These are phyloP conservation scores for Trematomus loennbergii DNA, from an alignment of 2,113 vertebrate genomes.

Conservation along the genomic window DNA sequence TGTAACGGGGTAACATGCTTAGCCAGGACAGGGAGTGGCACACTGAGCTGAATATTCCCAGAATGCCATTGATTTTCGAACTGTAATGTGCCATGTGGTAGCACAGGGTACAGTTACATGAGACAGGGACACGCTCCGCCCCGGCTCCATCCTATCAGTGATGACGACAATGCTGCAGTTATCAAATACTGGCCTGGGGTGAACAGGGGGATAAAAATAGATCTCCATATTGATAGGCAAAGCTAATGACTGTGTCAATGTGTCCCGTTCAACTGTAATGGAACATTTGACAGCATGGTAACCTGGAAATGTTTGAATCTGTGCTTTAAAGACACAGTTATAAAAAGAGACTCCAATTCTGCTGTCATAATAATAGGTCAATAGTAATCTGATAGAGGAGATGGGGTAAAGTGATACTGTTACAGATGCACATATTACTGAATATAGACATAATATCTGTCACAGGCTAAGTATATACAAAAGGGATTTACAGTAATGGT, in stretches of 20 bases:
- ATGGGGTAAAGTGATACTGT: slow-evolving; percentile 36
- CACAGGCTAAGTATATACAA: background rate
- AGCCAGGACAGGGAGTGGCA: slow-evolving; percentile 35
- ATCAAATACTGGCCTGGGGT: slow-evolving; percentile 44
- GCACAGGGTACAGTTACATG: slow-evolving; percentile 53
- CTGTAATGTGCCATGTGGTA: slow-evolving; percentile 58
- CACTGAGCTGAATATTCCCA: slow-evolving; percentile 60
- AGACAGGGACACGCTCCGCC: slow-evolving; percentile 54
- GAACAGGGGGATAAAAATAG: slow-evolving; percentile 48
- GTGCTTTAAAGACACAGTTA: background rate
- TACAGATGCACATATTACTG: slow-evolving; percentile 23
- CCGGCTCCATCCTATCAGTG: slow-evolving; percentile 15
- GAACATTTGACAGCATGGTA: slow-evolving; percentile 30
- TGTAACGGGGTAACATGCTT: slow-evolving; percentile 5
- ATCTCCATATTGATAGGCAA: slow-evolving; percentile 41
- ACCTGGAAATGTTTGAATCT: slow-evolving; percentile 20
- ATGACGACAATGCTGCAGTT: slow-evolving; percentile 33
- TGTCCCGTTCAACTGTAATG: slow-evolving; percentile 17
- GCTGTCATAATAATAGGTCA: slow-evolving; percentile 43
- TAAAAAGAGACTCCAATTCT: slow-evolving; percentile 7
- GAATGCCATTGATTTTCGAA: slow-evolving; percentile 69
- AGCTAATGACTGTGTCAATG: slow-evolving; percentile 49
- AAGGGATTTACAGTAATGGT: background rate
- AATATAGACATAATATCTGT: slow-evolving; percentile 15
- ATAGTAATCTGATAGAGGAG: slow-evolving; percentile 58